Percentiles rank a stretch among this genome's conserved stretches.
Evolutionary conservation across 2,888 invertebrate genomes (phyloP).

Genomic region (Nomada ruficornis): DNA sequence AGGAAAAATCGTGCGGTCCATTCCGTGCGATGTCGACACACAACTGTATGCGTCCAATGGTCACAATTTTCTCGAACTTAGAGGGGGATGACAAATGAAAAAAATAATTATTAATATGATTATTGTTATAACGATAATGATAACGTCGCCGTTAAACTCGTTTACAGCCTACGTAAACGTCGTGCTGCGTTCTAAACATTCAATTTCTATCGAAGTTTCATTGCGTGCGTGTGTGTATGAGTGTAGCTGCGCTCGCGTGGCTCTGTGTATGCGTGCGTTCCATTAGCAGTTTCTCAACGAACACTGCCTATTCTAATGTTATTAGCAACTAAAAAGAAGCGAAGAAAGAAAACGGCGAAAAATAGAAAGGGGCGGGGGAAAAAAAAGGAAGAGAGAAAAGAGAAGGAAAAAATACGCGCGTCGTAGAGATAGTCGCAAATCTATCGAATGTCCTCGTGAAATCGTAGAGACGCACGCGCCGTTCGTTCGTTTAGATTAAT

Average conservation of each 20-base stretch:
- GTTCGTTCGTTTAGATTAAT: constrained; percentile 25
- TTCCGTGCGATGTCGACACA: constrained; percentile 23
- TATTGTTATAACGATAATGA: background rate
- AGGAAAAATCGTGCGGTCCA: constrained; percentile 22
- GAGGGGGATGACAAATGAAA: background rate
- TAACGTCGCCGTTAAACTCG: constrained; percentile 16
- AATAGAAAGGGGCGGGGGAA: background rate
- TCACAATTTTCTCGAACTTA: constrained; percentile 19
- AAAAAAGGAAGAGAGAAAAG: background rate
- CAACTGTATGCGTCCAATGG: constrained; percentile 28
- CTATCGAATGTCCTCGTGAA: constrained; percentile 56
- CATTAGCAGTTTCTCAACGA: constrained; percentile 72
- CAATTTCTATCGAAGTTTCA: constrained; percentile 40
- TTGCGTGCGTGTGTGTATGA: constrained; percentile 21
- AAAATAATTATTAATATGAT: background rate
- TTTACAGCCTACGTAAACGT: constrained; percentile 16
- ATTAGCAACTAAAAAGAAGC: constrained; percentile 36
- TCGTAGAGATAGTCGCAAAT: constrained; percentile 14
- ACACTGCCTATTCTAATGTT: constrained; percentile 70
- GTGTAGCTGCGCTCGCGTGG: background rate
- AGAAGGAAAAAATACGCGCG: constrained; percentile 25
- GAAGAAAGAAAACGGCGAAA: constrained; percentile 12
- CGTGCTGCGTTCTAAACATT: constrained; percentile 25
- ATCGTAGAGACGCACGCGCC: constrained; percentile 20
- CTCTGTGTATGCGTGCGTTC: constrained; percentile 36